Conservation (phyloP, 2,113 vertebrate species). For the Eretmochelys imbricata region DNA sequence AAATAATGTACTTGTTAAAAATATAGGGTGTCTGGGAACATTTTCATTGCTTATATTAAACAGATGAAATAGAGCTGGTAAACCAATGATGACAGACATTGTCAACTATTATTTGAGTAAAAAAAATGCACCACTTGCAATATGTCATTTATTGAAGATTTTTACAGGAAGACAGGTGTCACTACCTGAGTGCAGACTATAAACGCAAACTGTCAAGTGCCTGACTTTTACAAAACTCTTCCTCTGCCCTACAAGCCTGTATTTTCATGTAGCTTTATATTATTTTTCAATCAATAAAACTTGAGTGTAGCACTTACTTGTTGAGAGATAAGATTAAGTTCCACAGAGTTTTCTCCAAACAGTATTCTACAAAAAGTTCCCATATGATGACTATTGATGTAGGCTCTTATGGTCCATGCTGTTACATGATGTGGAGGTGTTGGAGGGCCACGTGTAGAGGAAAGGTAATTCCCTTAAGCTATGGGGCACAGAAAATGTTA, state of each 20-base stretch:
- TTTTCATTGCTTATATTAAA: neutral
- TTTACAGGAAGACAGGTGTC: neutral
- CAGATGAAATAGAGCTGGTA: neutral
- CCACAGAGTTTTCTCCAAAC: neutral
- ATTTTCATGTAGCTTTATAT: constrained; percentile 52
- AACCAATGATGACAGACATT: neutral
- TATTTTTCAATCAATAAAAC: constrained; percentile 48
- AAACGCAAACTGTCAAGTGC: neutral
- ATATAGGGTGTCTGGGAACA: neutral
- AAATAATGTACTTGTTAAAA: neutral
- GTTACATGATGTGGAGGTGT: neutral
- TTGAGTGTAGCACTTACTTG: constrained; percentile 4
- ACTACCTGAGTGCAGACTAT: constrained; percentile 5
- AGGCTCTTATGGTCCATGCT: neutral
- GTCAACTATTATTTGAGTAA: neutral
- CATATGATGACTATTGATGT: constrained; percentile 33
- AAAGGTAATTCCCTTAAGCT: neutral
- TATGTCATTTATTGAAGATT: neutral
- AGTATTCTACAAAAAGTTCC: constrained; percentile 28
- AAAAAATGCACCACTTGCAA: neutral
- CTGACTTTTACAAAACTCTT: constrained; percentile 37
- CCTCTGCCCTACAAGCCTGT: neutral
- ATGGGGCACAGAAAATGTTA: neutral
- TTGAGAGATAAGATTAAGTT: constrained; percentile 39
- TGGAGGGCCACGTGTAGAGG: neutral